phyloP scores from a whole-genome alignment of 2,113 vertebrate species.

The Rhinoderma darwinii region DNA sequence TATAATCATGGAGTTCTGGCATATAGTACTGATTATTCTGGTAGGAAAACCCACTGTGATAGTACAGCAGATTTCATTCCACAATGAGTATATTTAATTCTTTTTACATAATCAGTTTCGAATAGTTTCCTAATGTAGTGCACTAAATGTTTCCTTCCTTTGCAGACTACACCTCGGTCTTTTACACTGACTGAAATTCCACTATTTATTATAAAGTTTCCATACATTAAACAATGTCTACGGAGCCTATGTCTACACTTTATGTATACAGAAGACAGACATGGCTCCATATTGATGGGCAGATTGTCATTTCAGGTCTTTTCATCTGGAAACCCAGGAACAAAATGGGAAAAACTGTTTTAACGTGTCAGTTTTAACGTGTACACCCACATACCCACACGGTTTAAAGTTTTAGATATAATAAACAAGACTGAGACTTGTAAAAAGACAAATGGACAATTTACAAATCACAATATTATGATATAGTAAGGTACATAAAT shows the following conservation, averaged over 20 bases:
- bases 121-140: neutral
- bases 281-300: conserved; percentile 11
- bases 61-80: neutral
- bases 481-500: neutral
- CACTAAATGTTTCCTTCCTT: conserved; percentile 48
- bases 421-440: neutral
- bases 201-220: conserved; percentile 31
- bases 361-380: neutral
- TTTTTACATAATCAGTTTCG: conserved; percentile 45
- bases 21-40: conserved; percentile 37
- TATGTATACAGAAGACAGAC: conserved; percentile 31
- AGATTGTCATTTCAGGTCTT: conserved; percentile 6
- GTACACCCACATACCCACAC: neutral
- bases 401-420: neutral
- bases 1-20: conserved; percentile 45
- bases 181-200: conserved; percentile 1
- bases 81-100: neutral
- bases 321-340: neutral
- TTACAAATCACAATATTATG: neutral
- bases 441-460: neutral
- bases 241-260: neutral
- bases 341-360: neutral
- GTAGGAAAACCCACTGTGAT: conserved; percentile 28
- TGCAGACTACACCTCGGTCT: conserved; percentile 24
- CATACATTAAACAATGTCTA: conserved; percentile 39